Conservation (phyloP, 2,113 vertebrate species). For the Microtus ochrogaster region DNA sequence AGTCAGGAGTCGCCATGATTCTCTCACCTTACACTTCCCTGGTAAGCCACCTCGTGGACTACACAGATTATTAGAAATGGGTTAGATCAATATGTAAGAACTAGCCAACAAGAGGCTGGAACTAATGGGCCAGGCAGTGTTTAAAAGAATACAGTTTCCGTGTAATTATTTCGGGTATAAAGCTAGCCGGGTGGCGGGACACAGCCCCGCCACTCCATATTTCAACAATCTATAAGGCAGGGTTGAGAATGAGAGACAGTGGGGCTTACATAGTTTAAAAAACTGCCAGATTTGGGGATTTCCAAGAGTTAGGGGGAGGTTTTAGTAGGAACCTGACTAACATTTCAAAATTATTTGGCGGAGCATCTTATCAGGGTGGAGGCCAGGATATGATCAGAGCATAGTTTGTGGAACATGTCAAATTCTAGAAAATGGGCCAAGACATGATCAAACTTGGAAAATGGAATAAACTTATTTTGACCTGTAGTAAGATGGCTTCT, state of each 20-base stretch:
- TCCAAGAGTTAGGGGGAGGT: not conserved
- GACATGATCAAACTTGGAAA: not conserved
- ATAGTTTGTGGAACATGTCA: not conserved
- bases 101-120: too few species aligned
- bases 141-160: too few species aligned
- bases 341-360: not conserved
- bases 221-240: not conserved
- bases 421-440: not conserved
- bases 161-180: too few species aligned
- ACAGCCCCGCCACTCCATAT: too few species aligned
- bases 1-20: too few species aligned
- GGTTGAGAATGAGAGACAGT: not conserved
- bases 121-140: too few species aligned
- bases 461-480: not conserved
- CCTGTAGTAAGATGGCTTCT: not conserved
- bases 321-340: not conserved
- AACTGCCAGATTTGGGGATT: not conserved
- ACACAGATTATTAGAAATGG: too few species aligned
- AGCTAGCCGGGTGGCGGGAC: too few species aligned
- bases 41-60: too few species aligned
- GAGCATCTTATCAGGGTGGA: not conserved
- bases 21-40: too few species aligned
- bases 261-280: not conserved
- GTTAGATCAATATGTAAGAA: too few species aligned
- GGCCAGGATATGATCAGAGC: not conserved